Percentiles rank a stretch among this genome's conserved stretches.
phyloP scores from a whole-genome alignment of 2,113 vertebrate species.

The Pycnonotus jocosus region DNA sequence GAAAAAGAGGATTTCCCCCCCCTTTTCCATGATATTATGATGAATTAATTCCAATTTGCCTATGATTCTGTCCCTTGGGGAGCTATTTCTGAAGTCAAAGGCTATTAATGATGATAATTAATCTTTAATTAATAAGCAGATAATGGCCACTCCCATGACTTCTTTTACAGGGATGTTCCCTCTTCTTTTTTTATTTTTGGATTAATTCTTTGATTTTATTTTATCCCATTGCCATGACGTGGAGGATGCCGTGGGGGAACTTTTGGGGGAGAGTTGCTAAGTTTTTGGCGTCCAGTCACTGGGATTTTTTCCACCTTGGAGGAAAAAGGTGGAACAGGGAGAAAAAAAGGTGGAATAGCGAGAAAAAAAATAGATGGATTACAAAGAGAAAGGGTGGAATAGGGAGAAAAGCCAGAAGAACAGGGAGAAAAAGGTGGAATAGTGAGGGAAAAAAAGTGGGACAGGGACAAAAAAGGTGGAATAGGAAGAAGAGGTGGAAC shows the following conservation, averaged over 20 bases:
- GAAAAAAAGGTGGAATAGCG: background rate
- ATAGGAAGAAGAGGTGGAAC: background rate
- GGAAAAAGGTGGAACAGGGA: background rate
- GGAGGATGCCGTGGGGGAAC: accelerated
- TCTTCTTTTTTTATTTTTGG: background rate
- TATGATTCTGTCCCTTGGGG: background rate
- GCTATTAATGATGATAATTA: background rate
- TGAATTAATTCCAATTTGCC: background rate
- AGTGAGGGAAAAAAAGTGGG: background rate
- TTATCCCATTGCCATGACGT: accelerated
- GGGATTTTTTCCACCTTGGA: background rate
- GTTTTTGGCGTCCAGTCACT: accelerated
- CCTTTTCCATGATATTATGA: accelerated
- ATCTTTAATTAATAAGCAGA: background rate
- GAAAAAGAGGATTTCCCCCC: background rate
- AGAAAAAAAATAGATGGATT: background rate
- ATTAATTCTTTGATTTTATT: accelerated
- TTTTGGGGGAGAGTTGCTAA: accelerated
- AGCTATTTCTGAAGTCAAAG: background rate
- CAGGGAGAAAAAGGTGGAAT: background rate
- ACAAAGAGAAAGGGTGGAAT: background rate
- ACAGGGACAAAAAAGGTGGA: too few relatives aligned
- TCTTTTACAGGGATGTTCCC: background rate
- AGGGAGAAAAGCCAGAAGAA: background rate
- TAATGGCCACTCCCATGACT: accelerated